Base-by-base conservation (phyloP, 2,888 invertebrate species). In the Leptogaster cylindrica region DNA sequence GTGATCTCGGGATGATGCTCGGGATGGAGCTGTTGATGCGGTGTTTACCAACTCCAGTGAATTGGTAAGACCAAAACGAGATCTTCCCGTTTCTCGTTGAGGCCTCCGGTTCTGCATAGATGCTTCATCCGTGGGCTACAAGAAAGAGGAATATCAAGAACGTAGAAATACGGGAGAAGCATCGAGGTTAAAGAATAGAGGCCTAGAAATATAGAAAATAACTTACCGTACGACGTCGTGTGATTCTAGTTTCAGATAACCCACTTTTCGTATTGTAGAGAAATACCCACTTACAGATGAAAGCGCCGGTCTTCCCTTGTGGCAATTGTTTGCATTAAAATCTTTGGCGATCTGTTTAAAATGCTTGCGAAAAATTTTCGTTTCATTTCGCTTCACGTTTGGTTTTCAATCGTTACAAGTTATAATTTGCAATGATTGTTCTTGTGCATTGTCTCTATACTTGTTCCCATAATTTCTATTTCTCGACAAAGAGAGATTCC, bases 171-270 rank as follows among this genome's bases (percentile, higher is more conserved):
- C 31, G 31, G 58, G 27, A 44, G 44, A 27, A 41, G 44, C 44
- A 44, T 61, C 18, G 41, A 44, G 44, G 61, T 61, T 61, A 20
- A 61, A 61, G 44, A 61, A 61, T 61, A 61, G 41, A 61, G 61
- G 61, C 61, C 61, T 61, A 61, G 44, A 61, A 50, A 65, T 25
- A 65, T 52, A 52, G 65, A 65, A 65, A 50, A 36, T 33, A 65
- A 52, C 66, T 66, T 70, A 70, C 70, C 68, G 70, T 70, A 68
- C 61, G 52, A 31, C 33, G 55, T 68, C 33, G 55, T 68, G 66
- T 66, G 70, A 70, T 70, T 70, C 70, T 70, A 68, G 66, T 70
- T 70, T 66, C 8, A 52, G 65, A 65, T 65, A 65, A 65, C 65
- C 65, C 50, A 65, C 65, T 52, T 65, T 65, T 51, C 27, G 23